Evolutionary conservation across 2,888 invertebrate species (phyloP).

Genomic region (Agrotis puta): DNA sequence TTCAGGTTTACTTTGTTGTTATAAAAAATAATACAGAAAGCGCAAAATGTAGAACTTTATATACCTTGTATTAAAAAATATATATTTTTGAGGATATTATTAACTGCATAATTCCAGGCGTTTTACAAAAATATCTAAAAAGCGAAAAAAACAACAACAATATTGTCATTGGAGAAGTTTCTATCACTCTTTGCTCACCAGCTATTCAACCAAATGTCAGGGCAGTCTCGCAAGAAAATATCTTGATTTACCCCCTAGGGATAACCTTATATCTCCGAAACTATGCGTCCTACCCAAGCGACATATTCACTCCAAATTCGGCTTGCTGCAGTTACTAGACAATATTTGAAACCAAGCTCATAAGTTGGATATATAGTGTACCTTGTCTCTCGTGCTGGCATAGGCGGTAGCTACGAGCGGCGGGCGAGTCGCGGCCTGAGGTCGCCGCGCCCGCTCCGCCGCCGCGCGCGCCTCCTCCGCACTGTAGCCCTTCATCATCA

Average conservation of each 20-base stretch:
- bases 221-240: neutral
- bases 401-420: slow-evolving; percentile 89
- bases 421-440: slow-evolving; percentile 82
- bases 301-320: too few species aligned
- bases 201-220: too few species aligned
- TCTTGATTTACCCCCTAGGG: too few species aligned
- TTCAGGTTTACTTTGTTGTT: slow-evolving; percentile 8
- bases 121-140: too few species aligned
- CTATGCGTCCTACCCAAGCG: too few species aligned
- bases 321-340: too few species aligned
- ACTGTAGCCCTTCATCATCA: slow-evolving; percentile 95
- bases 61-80: too few species aligned
- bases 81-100: too few species aligned
- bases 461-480: slow-evolving; percentile 89
- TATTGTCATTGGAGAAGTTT: neutral
- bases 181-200: neutral
- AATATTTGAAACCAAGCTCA: too few species aligned
- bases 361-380: slow-evolving; percentile 42
- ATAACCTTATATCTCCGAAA: too few species aligned
- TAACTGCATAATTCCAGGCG: too few species aligned
- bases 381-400: slow-evolving; percentile 89
- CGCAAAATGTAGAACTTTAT: neutral
- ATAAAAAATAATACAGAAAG: neutral
- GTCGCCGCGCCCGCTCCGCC: slow-evolving; percentile 76
- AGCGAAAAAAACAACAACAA: neutral